These are phyloP conservation scores for Cataglyphis cursor DNA, from an alignment of 2,888 invertebrate genomes.

Conservation along the genomic window DNA sequence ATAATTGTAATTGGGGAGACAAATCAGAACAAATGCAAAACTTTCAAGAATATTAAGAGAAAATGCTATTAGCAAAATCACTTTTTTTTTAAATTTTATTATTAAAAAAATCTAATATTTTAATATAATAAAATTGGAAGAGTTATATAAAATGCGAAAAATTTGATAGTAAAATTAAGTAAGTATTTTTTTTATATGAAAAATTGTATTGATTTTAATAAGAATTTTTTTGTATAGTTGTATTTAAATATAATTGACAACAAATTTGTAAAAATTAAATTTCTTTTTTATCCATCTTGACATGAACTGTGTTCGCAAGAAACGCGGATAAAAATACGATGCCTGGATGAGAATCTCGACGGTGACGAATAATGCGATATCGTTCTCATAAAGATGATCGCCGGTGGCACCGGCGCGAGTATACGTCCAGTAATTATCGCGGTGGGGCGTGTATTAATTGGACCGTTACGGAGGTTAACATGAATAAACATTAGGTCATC, in stretches of 20 bases:
- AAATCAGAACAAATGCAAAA: background rate
- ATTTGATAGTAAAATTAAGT: background rate
- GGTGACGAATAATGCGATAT: constrained; percentile 6
- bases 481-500: constrained; percentile 45
- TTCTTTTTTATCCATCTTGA: background rate
- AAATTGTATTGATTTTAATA: too few species aligned
- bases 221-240: too few species aligned
- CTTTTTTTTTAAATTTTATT: background rate
- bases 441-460: constrained; percentile 39
- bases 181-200: too few species aligned
- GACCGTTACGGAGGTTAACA: constrained; percentile 36
- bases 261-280: background rate
- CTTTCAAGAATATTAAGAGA: background rate
- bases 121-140: background rate
- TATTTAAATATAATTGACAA: background rate
- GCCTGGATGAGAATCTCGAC: background rate
- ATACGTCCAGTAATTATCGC: constrained; percentile 35
- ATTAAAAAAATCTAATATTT: background rate
- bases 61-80: background rate
- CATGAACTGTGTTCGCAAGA: background rate
- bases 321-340: background rate
- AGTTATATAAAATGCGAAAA: background rate
- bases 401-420: constrained; percentile 1
- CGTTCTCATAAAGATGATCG: background rate
- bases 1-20: background rate